These are phyloP conservation scores for Protonemura montana DNA, from an alignment of 2,888 invertebrate species.

Conservation along the genomic window DNA sequence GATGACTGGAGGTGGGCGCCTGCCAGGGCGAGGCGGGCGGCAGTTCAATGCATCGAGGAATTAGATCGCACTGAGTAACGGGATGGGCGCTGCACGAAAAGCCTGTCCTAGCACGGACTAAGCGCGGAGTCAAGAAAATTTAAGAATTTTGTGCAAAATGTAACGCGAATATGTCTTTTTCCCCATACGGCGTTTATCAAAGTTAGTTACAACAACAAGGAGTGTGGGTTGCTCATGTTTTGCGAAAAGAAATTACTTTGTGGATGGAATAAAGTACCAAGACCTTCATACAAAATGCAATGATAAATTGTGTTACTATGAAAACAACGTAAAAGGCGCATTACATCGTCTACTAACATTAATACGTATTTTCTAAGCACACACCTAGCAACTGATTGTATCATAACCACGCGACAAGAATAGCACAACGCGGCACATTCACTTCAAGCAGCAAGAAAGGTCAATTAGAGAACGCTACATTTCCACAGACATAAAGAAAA, in stretches of 20 bases:
- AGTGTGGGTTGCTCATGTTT: background rate
- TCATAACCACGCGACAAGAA: no score
- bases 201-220: background rate
- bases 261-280: background rate
- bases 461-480: background rate
- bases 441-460: no score
- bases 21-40: background rate
- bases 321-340: no score
- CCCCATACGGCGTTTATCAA: background rate
- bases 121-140: background rate
- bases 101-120: background rate
- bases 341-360: no score
- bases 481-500: background rate
- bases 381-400: no score
- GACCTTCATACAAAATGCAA: no score
- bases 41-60: constrained; percentile 39
- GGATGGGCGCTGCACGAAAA: background rate
- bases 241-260: background rate
- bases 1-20: background rate
- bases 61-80: constrained; percentile 28
- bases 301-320: no score
- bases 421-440: no score
- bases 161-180: background rate
- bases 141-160: background rate
- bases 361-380: no score